phyloP scores from a whole-genome alignment of 1,140 invertebrate species.

The Psilanteris sp. region DNA sequence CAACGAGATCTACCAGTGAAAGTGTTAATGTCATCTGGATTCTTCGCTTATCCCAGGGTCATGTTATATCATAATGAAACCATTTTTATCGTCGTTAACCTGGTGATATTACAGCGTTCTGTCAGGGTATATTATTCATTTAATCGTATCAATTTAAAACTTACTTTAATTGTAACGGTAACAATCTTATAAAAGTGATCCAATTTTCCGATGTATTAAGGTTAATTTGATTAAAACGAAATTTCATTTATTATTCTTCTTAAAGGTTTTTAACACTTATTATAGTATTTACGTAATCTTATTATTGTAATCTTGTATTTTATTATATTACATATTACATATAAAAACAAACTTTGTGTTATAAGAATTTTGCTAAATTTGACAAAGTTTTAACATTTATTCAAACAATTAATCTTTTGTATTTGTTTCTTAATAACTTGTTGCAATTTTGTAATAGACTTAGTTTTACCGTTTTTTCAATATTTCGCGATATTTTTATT shows the following conservation, averaged over 20 bases:
- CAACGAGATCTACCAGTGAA: slow-evolving; percentile 37
- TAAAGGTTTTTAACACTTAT: too few relatives aligned
- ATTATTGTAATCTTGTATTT: too few relatives aligned
- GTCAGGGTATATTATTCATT: background rate
- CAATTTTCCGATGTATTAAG: background rate
- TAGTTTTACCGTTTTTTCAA: too few relatives aligned
- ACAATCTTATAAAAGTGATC: slow-evolving; percentile 1
- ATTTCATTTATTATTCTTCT: background rate
- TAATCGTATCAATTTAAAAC: slow-evolving; percentile 8
- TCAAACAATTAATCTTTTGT: too few relatives aligned
- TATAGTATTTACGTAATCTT: too few relatives aligned
- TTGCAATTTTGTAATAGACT: too few relatives aligned
- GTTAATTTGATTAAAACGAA: background rate
- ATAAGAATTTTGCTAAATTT: too few relatives aligned
- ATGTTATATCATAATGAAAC: slow-evolving; percentile 39
- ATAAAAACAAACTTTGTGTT: too few relatives aligned
- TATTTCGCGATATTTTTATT: too few relatives aligned
- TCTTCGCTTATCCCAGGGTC: slow-evolving; percentile 50
- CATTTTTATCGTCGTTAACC: slow-evolving; percentile 33
- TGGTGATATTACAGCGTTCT: background rate
- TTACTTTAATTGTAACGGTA: background rate
- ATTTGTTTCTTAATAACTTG: too few relatives aligned
- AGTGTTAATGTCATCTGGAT: slow-evolving; percentile 55
- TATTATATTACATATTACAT: too few relatives aligned
- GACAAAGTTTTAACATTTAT: too few relatives aligned